Evolutionary conservation across 2,113 vertebrate genomes (phyloP), one percentile per base, ranked within the genome.

Genomic region (Garra rufa): DNA sequence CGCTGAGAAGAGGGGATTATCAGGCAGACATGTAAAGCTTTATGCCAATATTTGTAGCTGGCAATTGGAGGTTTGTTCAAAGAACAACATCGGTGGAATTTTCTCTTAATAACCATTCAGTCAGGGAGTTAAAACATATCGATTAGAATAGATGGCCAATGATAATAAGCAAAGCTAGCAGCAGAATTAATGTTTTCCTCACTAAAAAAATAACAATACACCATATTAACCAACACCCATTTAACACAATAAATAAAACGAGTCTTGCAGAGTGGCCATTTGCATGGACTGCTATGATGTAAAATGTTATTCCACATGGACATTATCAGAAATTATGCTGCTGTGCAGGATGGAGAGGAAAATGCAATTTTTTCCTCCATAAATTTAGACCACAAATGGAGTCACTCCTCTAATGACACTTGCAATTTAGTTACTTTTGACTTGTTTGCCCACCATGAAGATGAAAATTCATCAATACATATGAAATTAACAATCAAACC

Each of bases 41-140:
- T 50, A 75, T 30, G 24, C 14, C 71, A 75, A 75, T 75, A 75
- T 75, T 75, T 75, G 71, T 30, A 48, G 44, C 44, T 75, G 71
- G 24, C 43, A 75, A 19, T 10, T 75, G 24, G 13, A 48, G 26
- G 9, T 75, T 50, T 75, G 7, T 28, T 75, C 44, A 74, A 74
- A 48, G 6, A 74, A 74, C 43, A 26, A 74, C 44, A 75, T 5
- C 48, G 14, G 8, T 75, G n/a, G 44, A 50, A 30, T 75, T 28
- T 50, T 75, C 48, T 17, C 44, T 30, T 28, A 50, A 69, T 69
- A 1, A 69, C 34, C 44, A 50, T 50, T 75, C 70, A 24, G 11
- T 73, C n/a, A 26, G 43, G 43, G 21, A 73, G 70, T 73, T 73
- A 17, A 67, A 57, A n/a, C 13, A 1, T 26, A n/a, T 70, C 38